These are phyloP conservation scores for Cantharis rustica DNA, from an alignment of 2,888 invertebrate species.

Conservation along the genomic window DNA sequence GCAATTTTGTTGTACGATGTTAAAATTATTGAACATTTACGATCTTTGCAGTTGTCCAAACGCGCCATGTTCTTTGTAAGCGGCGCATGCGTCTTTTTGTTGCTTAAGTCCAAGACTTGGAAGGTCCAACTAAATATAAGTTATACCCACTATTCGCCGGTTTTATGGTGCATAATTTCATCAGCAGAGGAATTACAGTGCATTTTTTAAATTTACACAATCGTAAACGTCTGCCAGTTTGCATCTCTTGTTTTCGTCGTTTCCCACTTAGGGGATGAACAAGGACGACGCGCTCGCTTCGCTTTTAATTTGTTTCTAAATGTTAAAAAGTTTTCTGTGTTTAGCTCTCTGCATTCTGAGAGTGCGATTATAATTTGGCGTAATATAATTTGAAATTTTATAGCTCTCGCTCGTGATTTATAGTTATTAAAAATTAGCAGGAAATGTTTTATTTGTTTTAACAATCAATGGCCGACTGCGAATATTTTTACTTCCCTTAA, in stretches of 20 bases:
- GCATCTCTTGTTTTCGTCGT: slow-evolving; percentile 49
- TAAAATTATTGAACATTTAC: slow-evolving; percentile 39
- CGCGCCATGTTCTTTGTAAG: slow-evolving; percentile 3
- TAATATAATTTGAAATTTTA: slow-evolving; percentile 52
- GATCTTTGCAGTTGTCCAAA: slow-evolving; percentile 30
- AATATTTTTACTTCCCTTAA: neutral
- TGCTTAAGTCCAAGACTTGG: slow-evolving; percentile 24
- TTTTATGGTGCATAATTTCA: slow-evolving; percentile 54
- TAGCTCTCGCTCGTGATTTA: slow-evolving; percentile 49
- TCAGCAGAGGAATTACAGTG: slow-evolving; percentile 49
- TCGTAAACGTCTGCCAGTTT: slow-evolving; percentile 40
- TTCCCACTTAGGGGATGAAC: slow-evolving; percentile 39
- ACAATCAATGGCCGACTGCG: slow-evolving; percentile 13
- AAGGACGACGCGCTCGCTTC: slow-evolving; percentile 25
- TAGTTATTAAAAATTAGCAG: slow-evolving; percentile 51
- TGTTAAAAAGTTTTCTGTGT: slow-evolving; percentile 36
- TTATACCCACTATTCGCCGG: slow-evolving; percentile 44
- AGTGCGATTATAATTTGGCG: slow-evolving; percentile 49
- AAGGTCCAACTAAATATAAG: slow-evolving; percentile 43
- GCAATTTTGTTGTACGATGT: slow-evolving; percentile 36
- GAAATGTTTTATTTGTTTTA: slow-evolving; percentile 31
- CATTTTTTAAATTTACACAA: slow-evolving; percentile 50
- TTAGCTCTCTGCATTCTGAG: slow-evolving; percentile 39
- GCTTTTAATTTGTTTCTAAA: slow-evolving; percentile 42
- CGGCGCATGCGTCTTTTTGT: slow-evolving; percentile 23